phyloP scores from a whole-genome alignment of 1,140 invertebrate species.

The Papilio polyxenes region DNA sequence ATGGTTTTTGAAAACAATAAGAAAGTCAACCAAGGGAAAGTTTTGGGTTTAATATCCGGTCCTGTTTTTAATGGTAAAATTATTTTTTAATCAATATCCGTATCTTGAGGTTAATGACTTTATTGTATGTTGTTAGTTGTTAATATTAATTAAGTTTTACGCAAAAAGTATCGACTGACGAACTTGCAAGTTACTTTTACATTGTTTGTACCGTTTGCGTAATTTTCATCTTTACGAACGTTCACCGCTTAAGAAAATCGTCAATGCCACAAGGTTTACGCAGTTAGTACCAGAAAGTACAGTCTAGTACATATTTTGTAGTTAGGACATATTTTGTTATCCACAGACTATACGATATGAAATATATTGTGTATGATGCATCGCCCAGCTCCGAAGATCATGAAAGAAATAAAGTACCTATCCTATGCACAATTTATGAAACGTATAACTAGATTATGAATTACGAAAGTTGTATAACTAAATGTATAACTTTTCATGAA shows the following conservation, averaged over 20 bases:
- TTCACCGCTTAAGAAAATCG: background rate
- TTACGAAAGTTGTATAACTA: no score
- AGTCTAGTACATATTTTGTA: no score
- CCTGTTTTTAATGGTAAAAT: no score
- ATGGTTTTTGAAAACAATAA: no score
- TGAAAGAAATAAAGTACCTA: no score
- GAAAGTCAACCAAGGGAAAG: no score
- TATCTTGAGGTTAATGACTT: background rate
- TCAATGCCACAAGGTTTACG: background rate
- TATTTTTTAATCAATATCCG: background rate
- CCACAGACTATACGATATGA: background rate
- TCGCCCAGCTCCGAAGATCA: no score
- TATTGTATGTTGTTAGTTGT: background rate
- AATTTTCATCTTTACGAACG: background rate
- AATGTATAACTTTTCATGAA: no score
- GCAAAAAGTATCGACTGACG: background rate
- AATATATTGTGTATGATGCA: no score
- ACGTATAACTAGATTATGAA: no score
- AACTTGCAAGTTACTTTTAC: background rate
- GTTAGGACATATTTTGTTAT: background rate
- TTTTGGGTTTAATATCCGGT: no score
- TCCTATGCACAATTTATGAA: no score
- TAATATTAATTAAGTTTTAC: background rate
- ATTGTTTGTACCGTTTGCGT: background rate
- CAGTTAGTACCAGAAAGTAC: background rate